Percentiles rank a stretch among this genome's conserved stretches.
Evolutionary conservation across 2,113 vertebrate species (phyloP).

Genomic region (Clupea harengus): DNA sequence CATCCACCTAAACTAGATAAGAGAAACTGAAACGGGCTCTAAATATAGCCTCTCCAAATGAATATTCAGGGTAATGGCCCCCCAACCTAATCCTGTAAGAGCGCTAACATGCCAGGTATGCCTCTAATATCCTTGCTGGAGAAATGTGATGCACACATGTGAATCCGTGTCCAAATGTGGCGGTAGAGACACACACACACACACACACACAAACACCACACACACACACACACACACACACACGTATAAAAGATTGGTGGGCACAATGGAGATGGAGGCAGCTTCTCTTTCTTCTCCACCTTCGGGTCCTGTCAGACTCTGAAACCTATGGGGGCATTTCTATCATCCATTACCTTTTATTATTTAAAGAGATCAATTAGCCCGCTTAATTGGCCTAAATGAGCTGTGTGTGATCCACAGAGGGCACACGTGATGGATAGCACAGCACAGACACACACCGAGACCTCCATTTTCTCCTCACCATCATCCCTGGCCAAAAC

Average conservation of each 20-base stretch:
- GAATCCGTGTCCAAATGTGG: background rate
- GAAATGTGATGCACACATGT: slow-evolving; percentile 25
- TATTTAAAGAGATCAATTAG: slow-evolving; percentile 45
- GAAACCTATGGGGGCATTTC: background rate
- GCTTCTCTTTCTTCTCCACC: slow-evolving; percentile 13
- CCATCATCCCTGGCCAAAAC: background rate
- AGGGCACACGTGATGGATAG: slow-evolving; percentile 21
- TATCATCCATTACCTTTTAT: slow-evolving; percentile 30
- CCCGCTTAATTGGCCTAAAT: slow-evolving; percentile 33
- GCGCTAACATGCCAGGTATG: background rate
- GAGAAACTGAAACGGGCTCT: background rate
- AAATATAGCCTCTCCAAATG: background rate
- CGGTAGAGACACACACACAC: background rate
- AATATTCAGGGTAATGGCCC: background rate
- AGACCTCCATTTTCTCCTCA: background rate
- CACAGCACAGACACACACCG: background rate
- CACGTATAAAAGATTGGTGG: background rate
- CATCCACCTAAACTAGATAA: background rate
- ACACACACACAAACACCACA: background rate
- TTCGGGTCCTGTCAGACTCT: slow-evolving; percentile 5
- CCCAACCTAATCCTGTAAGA: background rate
- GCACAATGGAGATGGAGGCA: background rate
- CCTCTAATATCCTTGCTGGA: background rate
- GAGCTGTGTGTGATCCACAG: slow-evolving; percentile 19
- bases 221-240: slow-evolving; percentile 8